Evolutionary conservation across 2,888 invertebrate species (phyloP).

Genomic region (Hydrotaea diabolus): DNA sequence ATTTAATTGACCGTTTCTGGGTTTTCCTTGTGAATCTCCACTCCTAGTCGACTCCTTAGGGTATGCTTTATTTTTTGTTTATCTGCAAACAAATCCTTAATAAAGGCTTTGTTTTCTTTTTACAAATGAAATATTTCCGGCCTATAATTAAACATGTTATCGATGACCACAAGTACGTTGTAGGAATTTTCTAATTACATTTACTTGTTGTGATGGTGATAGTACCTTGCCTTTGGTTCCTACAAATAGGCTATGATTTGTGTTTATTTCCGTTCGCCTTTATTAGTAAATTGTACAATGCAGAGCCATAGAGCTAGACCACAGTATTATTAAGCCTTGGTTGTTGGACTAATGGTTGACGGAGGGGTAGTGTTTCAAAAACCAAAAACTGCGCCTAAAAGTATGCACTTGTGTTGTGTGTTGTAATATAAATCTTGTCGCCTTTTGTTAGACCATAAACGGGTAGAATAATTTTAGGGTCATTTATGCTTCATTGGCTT

Average conservation of each 20-base stretch:
- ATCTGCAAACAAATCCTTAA: background rate
- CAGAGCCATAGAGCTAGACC: background rate
- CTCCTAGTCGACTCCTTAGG: no score
- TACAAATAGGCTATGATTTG: slow-evolving; percentile 11
- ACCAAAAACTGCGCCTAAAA: slow-evolving; percentile 49
- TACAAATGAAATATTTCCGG: no score
- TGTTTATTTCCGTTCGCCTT: background rate
- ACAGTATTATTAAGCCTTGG: background rate
- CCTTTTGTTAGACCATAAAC: slow-evolving; percentile 4
- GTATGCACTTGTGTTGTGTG: slow-evolving; percentile 55
- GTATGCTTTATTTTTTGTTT: no score
- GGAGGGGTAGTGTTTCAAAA: no score
- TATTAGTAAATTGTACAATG: no score
- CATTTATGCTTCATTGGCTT: slow-evolving; percentile 48
- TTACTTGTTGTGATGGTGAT: background rate
- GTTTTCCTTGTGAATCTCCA: no score
- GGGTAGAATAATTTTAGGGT: slow-evolving; percentile 4
- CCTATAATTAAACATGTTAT: no score
- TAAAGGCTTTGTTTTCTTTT: background rate
- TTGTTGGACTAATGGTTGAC: background rate
- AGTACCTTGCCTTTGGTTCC: background rate
- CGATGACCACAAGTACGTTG: no score
- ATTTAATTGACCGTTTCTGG: background rate
- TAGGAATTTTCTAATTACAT: no score
- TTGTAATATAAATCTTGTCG: no score